Percentiles rank a stretch among this genome's conserved stretches.
These are phyloP conservation scores for Oegoconia quadripuncta DNA, from an alignment of 2,888 invertebrate genomes.

Conservation along the genomic window DNA sequence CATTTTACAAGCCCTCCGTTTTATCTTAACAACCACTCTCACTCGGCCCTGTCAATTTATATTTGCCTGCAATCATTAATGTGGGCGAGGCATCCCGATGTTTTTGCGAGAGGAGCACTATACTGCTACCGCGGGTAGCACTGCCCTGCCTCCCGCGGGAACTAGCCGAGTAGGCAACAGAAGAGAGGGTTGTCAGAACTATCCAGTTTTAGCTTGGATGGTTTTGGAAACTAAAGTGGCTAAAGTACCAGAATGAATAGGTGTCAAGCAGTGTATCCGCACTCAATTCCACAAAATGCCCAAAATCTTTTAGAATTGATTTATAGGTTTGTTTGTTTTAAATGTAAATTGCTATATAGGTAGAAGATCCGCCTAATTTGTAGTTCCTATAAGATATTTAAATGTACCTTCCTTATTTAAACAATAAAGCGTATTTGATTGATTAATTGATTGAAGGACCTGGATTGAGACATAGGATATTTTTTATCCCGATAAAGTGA, in stretches of 20 bases:
- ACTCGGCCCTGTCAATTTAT: slow-evolving; percentile 66
- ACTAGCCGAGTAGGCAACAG: slow-evolving; percentile 18
- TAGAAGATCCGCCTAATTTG: too few relatives aligned
- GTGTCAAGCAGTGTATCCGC: too few relatives aligned
- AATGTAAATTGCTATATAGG: too few relatives aligned
- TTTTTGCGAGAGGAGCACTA: slow-evolving; percentile 33
- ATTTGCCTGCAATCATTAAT: slow-evolving; percentile 71
- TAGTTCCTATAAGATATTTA: too few relatives aligned
- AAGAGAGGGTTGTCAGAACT: slow-evolving; percentile 23
- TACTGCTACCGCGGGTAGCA: slow-evolving; percentile 7
- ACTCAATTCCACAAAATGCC: too few relatives aligned
- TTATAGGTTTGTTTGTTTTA: too few relatives aligned
- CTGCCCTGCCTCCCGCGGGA: slow-evolving; percentile 28
- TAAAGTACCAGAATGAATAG: slow-evolving; percentile 67
- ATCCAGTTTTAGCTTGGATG: slow-evolving; percentile 12
- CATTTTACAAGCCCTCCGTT: slow-evolving; percentile 53
- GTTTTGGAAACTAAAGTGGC: slow-evolving; percentile 8
- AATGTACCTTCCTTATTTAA: too few relatives aligned
- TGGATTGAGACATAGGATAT: too few relatives aligned
- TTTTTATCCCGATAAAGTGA: too few relatives aligned
- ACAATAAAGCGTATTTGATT: too few relatives aligned
- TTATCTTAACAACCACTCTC: slow-evolving; percentile 67
- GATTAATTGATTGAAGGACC: too few relatives aligned
- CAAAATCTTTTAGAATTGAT: too few relatives aligned
- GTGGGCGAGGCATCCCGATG: slow-evolving; percentile 42